Base-by-base conservation (phyloP, 1,140 invertebrate genomes). In the Zaprionus capensis region DNA sequence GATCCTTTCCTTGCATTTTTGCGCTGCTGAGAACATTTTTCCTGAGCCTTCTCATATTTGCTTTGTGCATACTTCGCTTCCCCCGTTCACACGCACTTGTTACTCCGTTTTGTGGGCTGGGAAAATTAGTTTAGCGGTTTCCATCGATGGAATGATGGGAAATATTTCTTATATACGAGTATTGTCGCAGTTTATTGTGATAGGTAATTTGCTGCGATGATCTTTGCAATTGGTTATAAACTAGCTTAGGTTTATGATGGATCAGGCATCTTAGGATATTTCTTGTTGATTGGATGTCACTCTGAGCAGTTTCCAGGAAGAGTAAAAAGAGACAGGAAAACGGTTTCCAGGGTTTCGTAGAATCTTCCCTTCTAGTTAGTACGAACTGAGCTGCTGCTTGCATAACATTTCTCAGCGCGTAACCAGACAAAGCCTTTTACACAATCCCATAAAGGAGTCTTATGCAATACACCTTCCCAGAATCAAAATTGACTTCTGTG, bases 1-100 rank as follows among this genome's bases (percentile, higher is more conserved):
- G 41, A 46, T 46, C 41, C 41, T 65, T 77, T 55, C 26, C n/a
- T 44, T 44, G 57, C 57, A 73, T 82, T 72, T 79, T 82, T 80
- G 66, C 66, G 58, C 58, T 57, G 69, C 73, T 88, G 74, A 71
- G 77, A 80, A 76, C 22, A 38, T 74, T 55, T 77, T 57, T 78
- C 12, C 56, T 5, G 53, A 34, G 41, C 28, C 34, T 61, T 46
- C 46, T 55, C 51, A 38, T 57, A 26, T 51, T 67, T 59, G 31
- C 17, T 71, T 78, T 67, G 68, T 61, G 5, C 38, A 44, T 26
- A 44, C 55, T 59, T 62, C 64, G 24, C 5, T n/a, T 26, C 57
- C 62, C 41, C 6, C 26, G 41, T 74, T 79, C 71, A 82, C 77
- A 80, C 75, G 71, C 78, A 81, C 78, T 81, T 81, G 76, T 80